A percentile compares a stretch with the other conserved stretches of the same genome.
Evolutionary conservation across 2,113 vertebrate species (phyloP).

Genomic region (Globicephala melas): DNA sequence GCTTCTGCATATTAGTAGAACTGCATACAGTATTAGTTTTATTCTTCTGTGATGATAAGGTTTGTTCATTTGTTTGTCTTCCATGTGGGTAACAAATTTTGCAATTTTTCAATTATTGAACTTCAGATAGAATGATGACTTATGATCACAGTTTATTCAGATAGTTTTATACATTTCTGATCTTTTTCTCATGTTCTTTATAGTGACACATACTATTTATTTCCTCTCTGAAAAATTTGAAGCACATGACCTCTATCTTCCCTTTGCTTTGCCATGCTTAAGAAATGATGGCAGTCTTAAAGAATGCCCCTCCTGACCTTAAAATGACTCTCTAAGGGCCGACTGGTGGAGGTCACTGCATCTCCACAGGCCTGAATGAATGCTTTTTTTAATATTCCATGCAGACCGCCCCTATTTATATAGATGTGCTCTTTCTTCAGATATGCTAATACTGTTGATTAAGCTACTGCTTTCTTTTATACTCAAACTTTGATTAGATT

Average conservation of each 20-base stretch:
- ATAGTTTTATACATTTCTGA: not conserved
- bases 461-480: not conserved
- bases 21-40: not conserved
- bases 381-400: not conserved
- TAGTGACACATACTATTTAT: not conserved
- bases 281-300: not conserved
- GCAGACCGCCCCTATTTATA: not conserved
- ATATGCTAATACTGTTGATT: slow-evolving; percentile 6
- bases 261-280: not conserved
- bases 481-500: not conserved
- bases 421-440: not conserved
- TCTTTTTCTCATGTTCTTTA: not conserved
- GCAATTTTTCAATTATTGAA: not conserved
- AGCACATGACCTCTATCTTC: not conserved
- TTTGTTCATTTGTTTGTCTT: not conserved
- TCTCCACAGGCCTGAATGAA: not conserved
- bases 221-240: not conserved
- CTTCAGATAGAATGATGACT: not conserved
- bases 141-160: not conserved
- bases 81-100: not conserved
- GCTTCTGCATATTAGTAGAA: not conserved
- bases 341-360: not conserved
- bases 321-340: not conserved
- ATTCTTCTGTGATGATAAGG: not conserved
- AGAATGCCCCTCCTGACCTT: not conserved